Percentiles rank a stretch among this genome's conserved stretches.
Conservation (phyloP, 2,797 vertebrate genomes). For the Anabacerthia variegaticeps region DNA sequence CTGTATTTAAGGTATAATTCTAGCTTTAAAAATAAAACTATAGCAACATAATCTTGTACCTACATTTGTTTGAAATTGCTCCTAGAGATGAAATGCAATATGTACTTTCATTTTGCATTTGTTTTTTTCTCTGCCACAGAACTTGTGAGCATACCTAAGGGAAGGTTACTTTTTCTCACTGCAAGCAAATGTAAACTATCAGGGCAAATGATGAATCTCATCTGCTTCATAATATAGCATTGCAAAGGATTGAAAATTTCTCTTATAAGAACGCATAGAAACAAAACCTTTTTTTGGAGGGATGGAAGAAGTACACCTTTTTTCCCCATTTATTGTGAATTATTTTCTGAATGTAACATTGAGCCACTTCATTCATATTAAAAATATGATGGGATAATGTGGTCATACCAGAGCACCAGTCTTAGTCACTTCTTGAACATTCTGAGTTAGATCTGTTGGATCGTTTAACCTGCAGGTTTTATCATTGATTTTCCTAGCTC, state of each 20-base stretch:
- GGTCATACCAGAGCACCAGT: accelerated
- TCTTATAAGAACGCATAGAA: neutral
- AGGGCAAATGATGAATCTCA: neutral
- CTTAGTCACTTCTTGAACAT: neutral
- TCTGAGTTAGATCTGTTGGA: neutral
- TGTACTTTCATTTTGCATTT: neutral
- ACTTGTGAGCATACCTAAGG: neutral
- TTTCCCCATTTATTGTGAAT: neutral
- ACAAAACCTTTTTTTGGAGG: accelerated
- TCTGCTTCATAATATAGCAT: neutral
- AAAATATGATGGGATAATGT: neutral
- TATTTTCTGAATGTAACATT: neutral
- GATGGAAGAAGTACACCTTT: neutral
- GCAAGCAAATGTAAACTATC: neutral
- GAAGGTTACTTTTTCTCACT: neutral
- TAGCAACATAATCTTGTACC: neutral
- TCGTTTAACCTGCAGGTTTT: neutral
- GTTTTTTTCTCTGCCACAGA: neutral
- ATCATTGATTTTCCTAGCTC: neutral
- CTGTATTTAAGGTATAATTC: neutral
- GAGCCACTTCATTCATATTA: neutral
- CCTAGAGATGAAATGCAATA: neutral
- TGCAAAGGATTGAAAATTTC: neutral
- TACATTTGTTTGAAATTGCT: neutral
- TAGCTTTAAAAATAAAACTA: neutral